Conservation (phyloP, 2,797 vertebrate genomes). For the Cyprinodon diabolis region DNA sequence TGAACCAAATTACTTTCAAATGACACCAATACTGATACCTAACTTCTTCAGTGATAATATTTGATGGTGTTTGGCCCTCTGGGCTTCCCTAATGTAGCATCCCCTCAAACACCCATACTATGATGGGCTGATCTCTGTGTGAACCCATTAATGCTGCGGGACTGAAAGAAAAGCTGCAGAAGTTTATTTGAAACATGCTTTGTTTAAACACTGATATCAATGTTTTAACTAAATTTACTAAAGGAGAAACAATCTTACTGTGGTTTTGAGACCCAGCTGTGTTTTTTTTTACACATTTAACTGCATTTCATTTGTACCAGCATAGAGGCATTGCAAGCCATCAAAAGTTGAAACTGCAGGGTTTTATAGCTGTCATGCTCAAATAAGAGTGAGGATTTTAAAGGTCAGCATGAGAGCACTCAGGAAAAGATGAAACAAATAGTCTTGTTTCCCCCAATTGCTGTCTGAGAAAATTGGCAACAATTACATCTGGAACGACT, state of each 20-base stretch:
- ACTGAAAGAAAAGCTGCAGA: not conserved
- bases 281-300: constrained; percentile 20
- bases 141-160: not conserved
- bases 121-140: constrained; percentile 2
- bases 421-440: constrained; percentile 44
- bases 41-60: not conserved
- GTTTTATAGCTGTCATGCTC: constrained; percentile 36
- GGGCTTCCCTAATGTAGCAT: not conserved
- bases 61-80: not conserved
- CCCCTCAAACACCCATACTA: not conserved
- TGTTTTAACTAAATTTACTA: not conserved
- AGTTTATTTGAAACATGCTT: not conserved
- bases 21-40: not conserved
- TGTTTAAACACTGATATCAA: not conserved
- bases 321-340: constrained; percentile 20
- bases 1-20: not conserved
- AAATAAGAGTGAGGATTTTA: constrained; percentile 39
- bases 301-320: not conserved
- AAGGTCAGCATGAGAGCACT: constrained; percentile 54
- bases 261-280: not conserved
- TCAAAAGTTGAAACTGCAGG: constrained; percentile 28
- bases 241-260: constrained; percentile 25
- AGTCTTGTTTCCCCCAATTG: constrained; percentile 40
- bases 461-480: constrained; percentile 49
- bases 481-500: constrained; percentile 53